A percentile compares a stretch with the other conserved stretches of the same genome.
Evolutionary conservation across 2,888 invertebrate species (phyloP).

Genomic region (Pollenia labialis): DNA sequence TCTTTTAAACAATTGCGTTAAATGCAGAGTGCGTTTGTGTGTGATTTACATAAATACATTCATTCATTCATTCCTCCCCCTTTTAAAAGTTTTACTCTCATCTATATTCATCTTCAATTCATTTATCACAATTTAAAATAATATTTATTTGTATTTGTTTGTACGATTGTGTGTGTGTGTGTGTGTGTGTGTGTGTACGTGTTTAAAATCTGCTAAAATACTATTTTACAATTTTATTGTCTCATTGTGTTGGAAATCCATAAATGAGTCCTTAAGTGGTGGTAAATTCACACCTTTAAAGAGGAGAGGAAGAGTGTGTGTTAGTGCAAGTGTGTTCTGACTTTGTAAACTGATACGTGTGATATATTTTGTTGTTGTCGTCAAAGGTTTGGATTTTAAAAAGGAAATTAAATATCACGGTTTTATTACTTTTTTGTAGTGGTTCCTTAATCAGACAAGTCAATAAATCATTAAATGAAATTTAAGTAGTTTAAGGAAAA

Average conservation of each 20-base stretch:
- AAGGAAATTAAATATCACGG: constrained; percentile 66
- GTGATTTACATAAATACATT: constrained; percentile 74
- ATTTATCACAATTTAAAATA: constrained; percentile 79
- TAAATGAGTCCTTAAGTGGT: constrained; percentile 72
- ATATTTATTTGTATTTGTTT: constrained; percentile 62
- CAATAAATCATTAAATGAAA: constrained; percentile 67
- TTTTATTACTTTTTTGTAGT: constrained; percentile 28
- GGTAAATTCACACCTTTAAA: constrained; percentile 72
- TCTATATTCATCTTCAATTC: constrained; percentile 70
- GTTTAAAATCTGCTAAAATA: constrained; percentile 48
- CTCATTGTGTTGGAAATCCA: constrained; percentile 59
- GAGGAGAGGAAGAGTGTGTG: constrained; percentile 21
- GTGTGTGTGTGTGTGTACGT: constrained; percentile 13
- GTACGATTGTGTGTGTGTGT: constrained; percentile 27
- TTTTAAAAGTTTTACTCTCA: constrained; percentile 33
- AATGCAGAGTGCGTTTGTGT: constrained; percentile 74
- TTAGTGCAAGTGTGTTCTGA: constrained; percentile 4
- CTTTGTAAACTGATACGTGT: constrained; percentile 66
- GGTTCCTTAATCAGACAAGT: constrained; percentile 67
- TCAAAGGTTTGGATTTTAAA: constrained; percentile 42
- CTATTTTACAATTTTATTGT: constrained; percentile 56
- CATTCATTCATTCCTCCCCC: constrained; percentile 46
- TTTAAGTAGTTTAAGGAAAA: constrained; percentile 54
- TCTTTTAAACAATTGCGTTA: constrained; percentile 81
- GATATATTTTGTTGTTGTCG: constrained; percentile 17